Conservation (phyloP, 2,888 invertebrate genomes). For the Tipula unca region DNA sequence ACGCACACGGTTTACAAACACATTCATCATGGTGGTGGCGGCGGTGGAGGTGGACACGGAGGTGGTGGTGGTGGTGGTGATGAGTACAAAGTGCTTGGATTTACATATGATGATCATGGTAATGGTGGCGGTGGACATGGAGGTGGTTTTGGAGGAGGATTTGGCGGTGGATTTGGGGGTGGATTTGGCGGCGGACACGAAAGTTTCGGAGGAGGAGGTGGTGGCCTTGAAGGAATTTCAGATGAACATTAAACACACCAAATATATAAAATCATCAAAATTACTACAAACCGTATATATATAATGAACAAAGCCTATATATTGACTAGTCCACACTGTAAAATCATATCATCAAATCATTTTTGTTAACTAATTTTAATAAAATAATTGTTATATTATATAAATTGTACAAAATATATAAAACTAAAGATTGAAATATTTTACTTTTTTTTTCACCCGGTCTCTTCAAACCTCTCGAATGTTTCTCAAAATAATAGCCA, state of each 20-base stretch:
- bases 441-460: not conserved
- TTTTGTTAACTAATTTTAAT: not conserved
- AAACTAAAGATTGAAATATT: not conserved
- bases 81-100: constrained; percentile 59
- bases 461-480: not conserved
- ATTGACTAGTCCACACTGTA: not conserved
- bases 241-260: not conserved
- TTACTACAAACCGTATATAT: not conserved
- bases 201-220: constrained; percentile 44
- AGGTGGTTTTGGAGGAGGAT: constrained; percentile 26
- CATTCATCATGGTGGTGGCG: constrained; percentile 53
- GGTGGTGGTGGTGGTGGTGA: constrained; percentile 50
- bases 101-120: constrained; percentile 50
- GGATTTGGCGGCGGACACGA: constrained; percentile 40
- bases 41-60: constrained; percentile 37
- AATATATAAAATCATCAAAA: not conserved
- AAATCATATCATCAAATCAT: not conserved
- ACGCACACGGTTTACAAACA: constrained; percentile 71
- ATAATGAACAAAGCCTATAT: not conserved
- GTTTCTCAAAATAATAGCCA: not conserved
- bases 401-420: constrained; percentile 1
- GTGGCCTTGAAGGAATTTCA: constrained; percentile 29
- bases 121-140: constrained; percentile 44
- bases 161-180: constrained; percentile 40
- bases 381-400: not conserved